A percentile compares a stretch with the other conserved stretches of the same genome.
These are phyloP conservation scores for Platysternon megacephalum DNA, from an alignment of 2,113 vertebrate genomes.

Conservation along the genomic window DNA sequence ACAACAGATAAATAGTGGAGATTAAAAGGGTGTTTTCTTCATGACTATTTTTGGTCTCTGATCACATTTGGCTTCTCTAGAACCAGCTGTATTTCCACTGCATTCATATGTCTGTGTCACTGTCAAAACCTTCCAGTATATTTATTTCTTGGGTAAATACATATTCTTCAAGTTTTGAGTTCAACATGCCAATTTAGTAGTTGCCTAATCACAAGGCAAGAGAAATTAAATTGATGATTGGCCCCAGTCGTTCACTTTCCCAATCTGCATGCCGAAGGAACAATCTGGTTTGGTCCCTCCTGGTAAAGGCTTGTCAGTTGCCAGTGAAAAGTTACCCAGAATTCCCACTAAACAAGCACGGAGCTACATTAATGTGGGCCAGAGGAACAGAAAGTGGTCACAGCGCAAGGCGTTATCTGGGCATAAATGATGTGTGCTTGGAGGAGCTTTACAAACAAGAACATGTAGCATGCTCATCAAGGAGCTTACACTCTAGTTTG, in stretches of 20 bases:
- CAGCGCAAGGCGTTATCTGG: too few relatives aligned
- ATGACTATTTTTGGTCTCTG: neutral
- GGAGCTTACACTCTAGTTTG: neutral
- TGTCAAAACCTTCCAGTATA: neutral
- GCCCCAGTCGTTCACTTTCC: neutral
- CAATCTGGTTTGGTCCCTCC: neutral
- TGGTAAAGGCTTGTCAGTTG: neutral
- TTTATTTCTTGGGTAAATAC: neutral
- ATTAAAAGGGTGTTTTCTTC: neutral
- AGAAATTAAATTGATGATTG: neutral
- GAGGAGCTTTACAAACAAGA: neutral
- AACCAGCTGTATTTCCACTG: neutral
- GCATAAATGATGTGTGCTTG: neutral
- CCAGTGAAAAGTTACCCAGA: neutral
- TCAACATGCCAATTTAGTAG: neutral
- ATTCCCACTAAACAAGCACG: neutral
- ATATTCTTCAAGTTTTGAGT: neutral
- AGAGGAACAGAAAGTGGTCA: neutral
- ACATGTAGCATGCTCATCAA: neutral
- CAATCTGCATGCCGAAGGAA: neutral
- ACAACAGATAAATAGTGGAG: neutral
- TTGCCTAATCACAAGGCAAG: neutral
- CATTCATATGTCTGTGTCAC: neutral
- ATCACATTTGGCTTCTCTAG: slow-evolving; percentile 4
- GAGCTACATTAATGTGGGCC: neutral